These are phyloP conservation scores for Aphodius granarius DNA, from an alignment of 2,888 invertebrate genomes.

Conservation along the genomic window DNA sequence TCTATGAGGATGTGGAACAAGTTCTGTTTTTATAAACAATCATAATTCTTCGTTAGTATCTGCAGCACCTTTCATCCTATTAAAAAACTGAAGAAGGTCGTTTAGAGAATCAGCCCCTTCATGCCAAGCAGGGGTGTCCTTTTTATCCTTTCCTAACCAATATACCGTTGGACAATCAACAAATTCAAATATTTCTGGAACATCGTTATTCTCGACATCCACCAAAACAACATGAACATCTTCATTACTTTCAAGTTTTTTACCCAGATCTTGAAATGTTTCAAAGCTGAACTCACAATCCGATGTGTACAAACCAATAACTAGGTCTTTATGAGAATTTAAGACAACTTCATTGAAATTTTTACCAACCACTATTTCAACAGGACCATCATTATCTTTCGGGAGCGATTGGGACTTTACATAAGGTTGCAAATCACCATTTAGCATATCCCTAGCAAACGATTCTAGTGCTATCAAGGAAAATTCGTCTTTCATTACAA, in stretches of 20 bases:
- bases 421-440: slow-evolving; percentile 79
- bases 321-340: slow-evolving; percentile 82
- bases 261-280: slow-evolving; percentile 86
- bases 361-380: slow-evolving; percentile 86
- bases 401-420: slow-evolving; percentile 91
- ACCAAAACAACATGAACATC: slow-evolving; percentile 90
- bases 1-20: too few relatives aligned
- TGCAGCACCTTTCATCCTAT: slow-evolving; percentile 57
- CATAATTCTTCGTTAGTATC: slow-evolving; percentile 81
- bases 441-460: slow-evolving; percentile 78
- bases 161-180: slow-evolving; percentile 93
- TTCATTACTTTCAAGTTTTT: slow-evolving; percentile 73
- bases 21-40: too few relatives aligned
- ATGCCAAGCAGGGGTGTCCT: slow-evolving; percentile 74
- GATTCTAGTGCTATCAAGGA: slow-evolving; percentile 79
- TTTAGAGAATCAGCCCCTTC: slow-evolving; percentile 86
- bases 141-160: slow-evolving; percentile 82
- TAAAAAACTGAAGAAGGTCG: slow-evolving; percentile 86
- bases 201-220: slow-evolving; percentile 97
- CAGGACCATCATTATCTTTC: slow-evolving; percentile 73
- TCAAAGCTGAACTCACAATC: slow-evolving; percentile 98
- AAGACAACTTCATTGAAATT: slow-evolving; percentile 91
- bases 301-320: slow-evolving; percentile 95
- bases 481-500: slow-evolving; percentile 82
- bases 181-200: slow-evolving; percentile 83